These are phyloP conservation scores for Sander vitreus DNA, from an alignment of 2,113 vertebrate genomes.

Conservation along the genomic window DNA sequence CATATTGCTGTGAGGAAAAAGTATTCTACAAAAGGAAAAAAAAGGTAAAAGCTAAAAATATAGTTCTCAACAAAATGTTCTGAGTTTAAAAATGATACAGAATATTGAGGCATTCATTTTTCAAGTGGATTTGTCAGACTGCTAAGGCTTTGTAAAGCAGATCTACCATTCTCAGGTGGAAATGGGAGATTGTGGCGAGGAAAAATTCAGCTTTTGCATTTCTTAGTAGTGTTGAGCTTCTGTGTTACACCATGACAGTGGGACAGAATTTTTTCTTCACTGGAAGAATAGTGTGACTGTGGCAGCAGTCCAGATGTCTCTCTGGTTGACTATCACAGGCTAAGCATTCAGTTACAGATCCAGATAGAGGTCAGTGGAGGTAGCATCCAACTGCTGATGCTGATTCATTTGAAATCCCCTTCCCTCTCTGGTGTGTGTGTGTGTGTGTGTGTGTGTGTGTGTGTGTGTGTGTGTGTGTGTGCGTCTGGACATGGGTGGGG, in stretches of 20 bases:
- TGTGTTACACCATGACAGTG: slow-evolving; percentile 34
- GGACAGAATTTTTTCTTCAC: slow-evolving; percentile 13
- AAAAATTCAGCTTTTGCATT: slow-evolving; percentile 40
- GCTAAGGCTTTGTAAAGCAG: slow-evolving; percentile 46
- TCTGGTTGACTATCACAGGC: slow-evolving; percentile 52
- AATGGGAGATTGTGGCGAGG: slow-evolving; percentile 54
- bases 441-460: neutral
- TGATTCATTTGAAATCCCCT: slow-evolving; percentile 47
- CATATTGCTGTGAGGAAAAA: slow-evolving; percentile 2
- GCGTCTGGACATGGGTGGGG: neutral
- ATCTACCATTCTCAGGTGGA: slow-evolving; percentile 66
- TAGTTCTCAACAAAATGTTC: slow-evolving; percentile 5
- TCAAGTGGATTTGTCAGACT: slow-evolving; percentile 62
- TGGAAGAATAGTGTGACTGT: slow-evolving; percentile 28
- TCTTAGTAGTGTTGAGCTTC: slow-evolving; percentile 22
- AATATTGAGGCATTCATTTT: slow-evolving; percentile 53
- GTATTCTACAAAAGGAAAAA: neutral
- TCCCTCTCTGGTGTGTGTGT: neutral
- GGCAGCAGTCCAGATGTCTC: slow-evolving; percentile 30
- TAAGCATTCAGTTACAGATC: slow-evolving; percentile 48
- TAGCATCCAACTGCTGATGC: slow-evolving; percentile 41
- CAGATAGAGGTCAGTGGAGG: slow-evolving; percentile 55
- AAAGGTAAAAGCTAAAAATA: slow-evolving; percentile 11
- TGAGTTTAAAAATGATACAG: slow-evolving; percentile 41
- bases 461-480: neutral